Conservation (phyloP, 2,113 vertebrate species). For the Periophthalmodon schlosseri region DNA sequence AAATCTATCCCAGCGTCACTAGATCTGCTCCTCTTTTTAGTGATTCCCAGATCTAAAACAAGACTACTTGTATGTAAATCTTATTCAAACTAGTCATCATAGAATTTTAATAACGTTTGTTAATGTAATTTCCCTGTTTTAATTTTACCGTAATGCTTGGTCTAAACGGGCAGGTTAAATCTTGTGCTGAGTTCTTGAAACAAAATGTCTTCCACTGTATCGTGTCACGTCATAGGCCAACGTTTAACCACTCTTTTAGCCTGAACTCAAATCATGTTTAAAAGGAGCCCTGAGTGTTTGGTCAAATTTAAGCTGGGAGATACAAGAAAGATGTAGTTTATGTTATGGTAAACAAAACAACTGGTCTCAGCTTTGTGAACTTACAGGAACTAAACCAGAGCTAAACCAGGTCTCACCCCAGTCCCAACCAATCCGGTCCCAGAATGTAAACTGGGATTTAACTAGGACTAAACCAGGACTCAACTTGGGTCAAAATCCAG, state of each 20-base stretch:
- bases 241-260: constrained; percentile 48
- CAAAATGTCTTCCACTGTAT: constrained; percentile 27
- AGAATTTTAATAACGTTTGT: not conserved
- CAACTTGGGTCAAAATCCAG: not conserved
- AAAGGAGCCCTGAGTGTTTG: not conserved
- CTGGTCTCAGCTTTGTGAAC: no score
- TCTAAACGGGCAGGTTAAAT: not conserved
- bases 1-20: not conserved
- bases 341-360: not conserved
- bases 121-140: not conserved
- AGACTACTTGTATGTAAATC: no score
- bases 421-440: no score
- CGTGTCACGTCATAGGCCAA: constrained; percentile 36
- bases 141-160: not conserved
- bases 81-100: no score
- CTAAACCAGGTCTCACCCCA: no score
- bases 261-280: not conserved
- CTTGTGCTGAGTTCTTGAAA: constrained; percentile 14
- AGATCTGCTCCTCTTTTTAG: no score
- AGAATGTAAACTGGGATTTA: no score
- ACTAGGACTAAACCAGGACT: not conserved
- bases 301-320: not conserved
- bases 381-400: no score
- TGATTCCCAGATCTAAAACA: no score
- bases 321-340: not conserved